Evolutionary conservation across 2,113 vertebrate species (phyloP).

Genomic region (Macaca nemestrina): DNA sequence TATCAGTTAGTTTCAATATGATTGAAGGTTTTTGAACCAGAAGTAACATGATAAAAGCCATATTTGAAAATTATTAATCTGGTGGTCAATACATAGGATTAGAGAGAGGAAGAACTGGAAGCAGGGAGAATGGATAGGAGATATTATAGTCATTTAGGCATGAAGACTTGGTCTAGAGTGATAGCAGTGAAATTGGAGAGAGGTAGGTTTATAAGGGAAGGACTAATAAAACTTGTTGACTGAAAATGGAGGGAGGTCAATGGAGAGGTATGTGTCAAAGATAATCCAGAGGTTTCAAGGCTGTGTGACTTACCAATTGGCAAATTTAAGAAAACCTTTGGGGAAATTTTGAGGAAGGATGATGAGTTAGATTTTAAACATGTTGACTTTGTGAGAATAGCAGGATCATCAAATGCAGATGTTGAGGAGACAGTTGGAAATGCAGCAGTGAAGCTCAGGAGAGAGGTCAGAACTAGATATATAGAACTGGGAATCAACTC

Average conservation of each 20-base stretch:
- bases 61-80: conserved; percentile 52
- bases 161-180: conserved; percentile 15
- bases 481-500: background rate
- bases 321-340: conserved; percentile 46
- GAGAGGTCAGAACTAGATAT: conserved; percentile 14
- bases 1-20: background rate
- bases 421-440: conserved; percentile 19
- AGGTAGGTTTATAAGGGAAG: background rate
- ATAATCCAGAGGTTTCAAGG: conserved; percentile 24
- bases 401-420: conserved; percentile 29
- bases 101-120: conserved; percentile 28
- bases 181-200: conserved; percentile 1
- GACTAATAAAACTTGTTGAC: conserved; percentile 12
- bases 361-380: conserved; percentile 50
- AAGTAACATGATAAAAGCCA: conserved; percentile 30
- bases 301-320: background rate
- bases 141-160: background rate
- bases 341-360: conserved; percentile 35
- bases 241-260: background rate
- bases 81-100: background rate
- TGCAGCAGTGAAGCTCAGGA: background rate
- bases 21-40: conserved; percentile 9
- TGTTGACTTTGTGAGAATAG: background rate
- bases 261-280: conserved; percentile 24
- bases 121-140: background rate